Percentiles rank a stretch among this genome's conserved stretches.
These are phyloP conservation scores for Crax fasciolata DNA, from an alignment of 2,797 vertebrate genomes.

Conservation along the genomic window DNA sequence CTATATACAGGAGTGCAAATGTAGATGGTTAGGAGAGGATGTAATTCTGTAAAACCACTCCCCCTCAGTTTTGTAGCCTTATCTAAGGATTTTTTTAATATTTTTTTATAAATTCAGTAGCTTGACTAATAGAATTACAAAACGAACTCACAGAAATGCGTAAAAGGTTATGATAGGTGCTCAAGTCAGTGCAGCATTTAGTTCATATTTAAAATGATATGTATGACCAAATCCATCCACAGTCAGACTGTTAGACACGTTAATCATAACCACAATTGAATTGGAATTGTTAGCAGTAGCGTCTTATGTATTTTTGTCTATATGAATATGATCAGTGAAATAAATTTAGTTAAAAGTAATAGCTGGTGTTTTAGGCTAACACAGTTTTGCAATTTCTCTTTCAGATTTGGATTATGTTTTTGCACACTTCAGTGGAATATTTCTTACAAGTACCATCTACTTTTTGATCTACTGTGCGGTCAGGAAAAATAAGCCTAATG, in stretches of 20 bases:
- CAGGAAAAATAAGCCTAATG: constrained; percentile 88
- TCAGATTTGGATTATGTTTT: constrained; percentile 93
- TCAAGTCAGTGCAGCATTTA: not conserved
- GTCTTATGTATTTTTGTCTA: not conserved
- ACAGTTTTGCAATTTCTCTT: constrained; percentile 30
- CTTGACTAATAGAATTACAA: not conserved
- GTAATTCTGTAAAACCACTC: not conserved
- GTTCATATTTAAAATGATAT: not conserved
- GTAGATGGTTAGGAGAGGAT: not conserved
- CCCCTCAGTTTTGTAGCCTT: not conserved
- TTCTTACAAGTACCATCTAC: constrained; percentile 90
- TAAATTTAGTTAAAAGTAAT: not conserved
- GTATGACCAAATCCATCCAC: not conserved
- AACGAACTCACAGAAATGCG: not conserved
- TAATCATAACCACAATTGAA: not conserved
- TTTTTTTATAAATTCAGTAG: not conserved
- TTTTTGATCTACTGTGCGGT: constrained; percentile 89
- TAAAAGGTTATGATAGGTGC: not conserved
- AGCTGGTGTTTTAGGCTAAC: not conserved
- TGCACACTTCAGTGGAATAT: constrained; percentile 90
- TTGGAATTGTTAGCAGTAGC: not conserved
- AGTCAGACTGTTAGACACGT: not conserved
- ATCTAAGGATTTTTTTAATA: not conserved
- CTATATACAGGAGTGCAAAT: not conserved
- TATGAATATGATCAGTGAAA: not conserved